phyloP scores from a whole-genome alignment of 2,113 vertebrate species.

The Apeltes quadracus region DNA sequence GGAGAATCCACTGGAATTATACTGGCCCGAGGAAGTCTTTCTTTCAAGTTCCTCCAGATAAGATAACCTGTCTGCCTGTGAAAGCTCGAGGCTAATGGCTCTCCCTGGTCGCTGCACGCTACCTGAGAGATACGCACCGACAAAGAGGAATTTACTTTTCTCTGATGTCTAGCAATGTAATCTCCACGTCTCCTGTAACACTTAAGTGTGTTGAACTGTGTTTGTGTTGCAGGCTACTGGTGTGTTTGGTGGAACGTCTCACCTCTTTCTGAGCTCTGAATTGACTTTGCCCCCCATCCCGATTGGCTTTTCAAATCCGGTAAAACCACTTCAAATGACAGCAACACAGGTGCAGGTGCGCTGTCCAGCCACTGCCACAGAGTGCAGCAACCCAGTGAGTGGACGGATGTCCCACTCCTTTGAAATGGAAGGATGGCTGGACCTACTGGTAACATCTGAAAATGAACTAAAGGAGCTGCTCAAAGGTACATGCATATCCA shows the following conservation, averaged over 20 bases:
- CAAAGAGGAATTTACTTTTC: constrained; percentile 31
- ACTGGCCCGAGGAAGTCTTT: constrained; percentile 48
- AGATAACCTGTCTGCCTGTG: constrained; percentile 46
- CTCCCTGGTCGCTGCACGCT: constrained; percentile 42
- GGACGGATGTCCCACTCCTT: background rate
- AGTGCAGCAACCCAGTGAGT: background rate
- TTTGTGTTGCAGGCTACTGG: background rate
- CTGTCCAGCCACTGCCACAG: too few relatives aligned
- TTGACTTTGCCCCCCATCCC: background rate
- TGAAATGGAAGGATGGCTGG: background rate
- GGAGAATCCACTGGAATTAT: constrained; percentile 35
- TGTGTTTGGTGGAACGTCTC: constrained; percentile 15
- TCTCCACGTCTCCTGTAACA: constrained; percentile 15
- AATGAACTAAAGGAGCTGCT: background rate
- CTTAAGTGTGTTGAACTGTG: constrained; percentile 13
- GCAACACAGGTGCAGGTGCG: too few relatives aligned
- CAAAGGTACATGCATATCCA: background rate
- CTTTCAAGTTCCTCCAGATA: constrained; percentile 58
- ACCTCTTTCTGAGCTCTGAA: constrained; percentile 1
- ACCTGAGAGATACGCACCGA: constrained; percentile 37
- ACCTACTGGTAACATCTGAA: background rate
- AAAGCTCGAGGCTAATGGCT: constrained; percentile 52
- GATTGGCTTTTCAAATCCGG: background rate
- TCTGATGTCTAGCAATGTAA: constrained; percentile 46
- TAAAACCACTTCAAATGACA: constrained; percentile 1